Base-by-base conservation (phyloP, 2,113 vertebrate species). In the Lynx canadensis region DNA sequence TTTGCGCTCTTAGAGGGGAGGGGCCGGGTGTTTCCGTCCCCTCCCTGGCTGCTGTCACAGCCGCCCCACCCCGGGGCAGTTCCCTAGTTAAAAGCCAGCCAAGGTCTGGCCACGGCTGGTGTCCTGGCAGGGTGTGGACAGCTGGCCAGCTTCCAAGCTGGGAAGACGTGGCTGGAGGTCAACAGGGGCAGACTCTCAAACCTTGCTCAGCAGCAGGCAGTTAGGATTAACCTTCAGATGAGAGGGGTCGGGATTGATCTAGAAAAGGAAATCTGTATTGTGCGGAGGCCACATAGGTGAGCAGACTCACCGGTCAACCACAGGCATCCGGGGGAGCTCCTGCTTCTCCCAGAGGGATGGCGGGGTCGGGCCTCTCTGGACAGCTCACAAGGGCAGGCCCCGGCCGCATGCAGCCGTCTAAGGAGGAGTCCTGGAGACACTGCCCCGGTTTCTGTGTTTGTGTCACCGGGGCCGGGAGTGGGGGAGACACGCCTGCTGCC, bases 321-420 rank as follows among this genome's bases (percentile, higher is more conserved):
- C 23, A 14, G 7, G 60, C 19, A 21, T 27, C 15, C 21, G 0
- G 11, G 0, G 11, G 13, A 31, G 27, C 52, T n/a, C 55, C 41
- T 36, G 18, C 7, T 21, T n/a, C 45, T 55, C 31, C 36, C 52
- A 48, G 60, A 65, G n/a, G 36, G 27, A 31, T 1, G 48, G 33
- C 1, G 7, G 57, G 57, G 65, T 10, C 25, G 14, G 2, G 57
- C 50, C 33, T 38, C 10, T 19, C 5, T 1, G 16, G 12, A 18
- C 12, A 3, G 11, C 12, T 33, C 31, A 55, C 55, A 11, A 9
- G 9, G 21, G 19, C 25, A 41, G 65, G 74, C 33, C 41, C 66
- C 19, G 33, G 60, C 27, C 14, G 0, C 2, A 23, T 6, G 11
- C 27, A 21, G 19, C 45, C 38, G 48, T 12, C 11, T 38, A 5